Conservation (phyloP, 1,140 invertebrate species). For the Pseudobourletiella spinata region DNA sequence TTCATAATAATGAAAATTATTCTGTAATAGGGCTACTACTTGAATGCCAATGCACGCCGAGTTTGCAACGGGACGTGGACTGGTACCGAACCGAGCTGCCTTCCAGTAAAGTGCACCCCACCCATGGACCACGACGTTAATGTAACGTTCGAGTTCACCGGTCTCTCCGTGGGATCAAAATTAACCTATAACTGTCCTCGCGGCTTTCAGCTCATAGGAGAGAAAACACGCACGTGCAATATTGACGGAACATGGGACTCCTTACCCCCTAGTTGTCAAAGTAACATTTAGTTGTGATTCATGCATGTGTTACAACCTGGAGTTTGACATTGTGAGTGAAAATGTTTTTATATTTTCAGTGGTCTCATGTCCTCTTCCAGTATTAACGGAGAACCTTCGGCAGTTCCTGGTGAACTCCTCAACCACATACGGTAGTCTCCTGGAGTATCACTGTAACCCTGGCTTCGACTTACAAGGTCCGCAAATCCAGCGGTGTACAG, state of each 20-base stretch:
- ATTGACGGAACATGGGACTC: constrained; percentile 75
- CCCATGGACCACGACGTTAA: constrained; percentile 64
- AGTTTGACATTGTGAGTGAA: not conserved
- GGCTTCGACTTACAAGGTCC: constrained; percentile 67
- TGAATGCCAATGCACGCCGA: constrained; percentile 62
- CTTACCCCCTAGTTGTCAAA: constrained; percentile 62
- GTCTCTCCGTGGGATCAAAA: constrained; percentile 3
- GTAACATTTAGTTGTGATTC: constrained; percentile 46
- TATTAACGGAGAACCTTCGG: constrained; percentile 68
- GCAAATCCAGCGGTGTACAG: constrained; percentile 22
- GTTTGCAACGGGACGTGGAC: constrained; percentile 83
- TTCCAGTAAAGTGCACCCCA: constrained; percentile 44
- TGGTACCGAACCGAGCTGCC: constrained; percentile 61
- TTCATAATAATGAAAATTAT: no score
- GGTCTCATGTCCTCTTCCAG: constrained; percentile 70
- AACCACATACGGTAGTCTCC: constrained; percentile 65
- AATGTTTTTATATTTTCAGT: constrained; percentile 46
- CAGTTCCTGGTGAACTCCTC: constrained; percentile 76
- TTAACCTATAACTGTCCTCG: constrained; percentile 50
- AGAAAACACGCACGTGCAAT: constrained; percentile 63
- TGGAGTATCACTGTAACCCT: constrained; percentile 80
- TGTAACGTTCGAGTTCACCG: constrained; percentile 5
- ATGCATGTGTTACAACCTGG: not conserved
- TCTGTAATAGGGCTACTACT: constrained; percentile 63
- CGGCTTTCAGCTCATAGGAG: constrained; percentile 70